Percentiles rank a stretch among this genome's conserved stretches.
phyloP scores from a whole-genome alignment of 2,888 invertebrate species.

The Phrixothrix hirtus region DNA sequence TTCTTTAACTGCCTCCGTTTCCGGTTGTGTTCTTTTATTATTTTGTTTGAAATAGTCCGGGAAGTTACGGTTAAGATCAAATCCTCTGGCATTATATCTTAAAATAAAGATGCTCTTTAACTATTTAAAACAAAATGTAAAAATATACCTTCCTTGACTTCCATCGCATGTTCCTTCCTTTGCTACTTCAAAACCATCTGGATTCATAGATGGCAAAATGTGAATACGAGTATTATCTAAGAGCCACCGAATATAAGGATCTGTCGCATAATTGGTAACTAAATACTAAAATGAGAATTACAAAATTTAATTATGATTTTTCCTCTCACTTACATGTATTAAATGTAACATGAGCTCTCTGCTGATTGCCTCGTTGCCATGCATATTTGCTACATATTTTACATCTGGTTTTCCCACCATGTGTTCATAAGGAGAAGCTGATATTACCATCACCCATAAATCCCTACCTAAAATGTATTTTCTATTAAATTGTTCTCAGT shows the following conservation, averaged over 20 bases:
- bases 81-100: slow-evolving; percentile 85
- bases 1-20: slow-evolving; percentile 90
- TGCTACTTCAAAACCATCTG: slow-evolving; percentile 94
- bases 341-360: slow-evolving; percentile 91
- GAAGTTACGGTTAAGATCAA: slow-evolving; percentile 94
- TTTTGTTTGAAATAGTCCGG: slow-evolving; percentile 93
- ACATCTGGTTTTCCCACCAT: slow-evolving; percentile 96
- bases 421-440: slow-evolving; percentile 86
- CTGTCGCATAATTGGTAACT: slow-evolving; percentile 78
- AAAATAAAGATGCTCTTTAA: not conserved
- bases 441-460: slow-evolving; percentile 93
- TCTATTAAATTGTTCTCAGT: not conserved
- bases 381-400: slow-evolving; percentile 94
- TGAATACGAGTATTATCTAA: slow-evolving; percentile 95
- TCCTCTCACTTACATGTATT: slow-evolving; percentile 67
- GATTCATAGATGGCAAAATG: slow-evolving; percentile 97
- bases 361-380: slow-evolving; percentile 96
- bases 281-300: slow-evolving; percentile 70
- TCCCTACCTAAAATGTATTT: slow-evolving; percentile 78
- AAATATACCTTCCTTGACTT: slow-evolving; percentile 76
- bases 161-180: slow-evolving; percentile 88
- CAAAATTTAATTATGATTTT: slow-evolving; percentile 1
- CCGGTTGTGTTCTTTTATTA: slow-evolving; percentile 87
- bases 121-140: not conserved
- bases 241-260: slow-evolving; percentile 87